Conservation (phyloP, 2,113 vertebrate genomes). For the Periophthalmus modestus region DNA sequence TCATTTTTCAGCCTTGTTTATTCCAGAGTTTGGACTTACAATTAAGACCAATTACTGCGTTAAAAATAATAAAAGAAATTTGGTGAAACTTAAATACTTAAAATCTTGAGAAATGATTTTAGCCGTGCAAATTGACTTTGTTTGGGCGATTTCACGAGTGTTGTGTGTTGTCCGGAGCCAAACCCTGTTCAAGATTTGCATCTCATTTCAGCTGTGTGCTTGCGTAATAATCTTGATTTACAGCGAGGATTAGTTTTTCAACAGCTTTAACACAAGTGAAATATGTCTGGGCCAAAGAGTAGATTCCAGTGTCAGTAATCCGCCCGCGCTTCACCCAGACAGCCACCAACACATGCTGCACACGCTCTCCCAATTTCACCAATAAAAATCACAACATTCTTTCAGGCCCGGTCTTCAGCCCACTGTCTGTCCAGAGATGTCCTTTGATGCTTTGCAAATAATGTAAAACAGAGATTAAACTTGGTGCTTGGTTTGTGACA, state of each 20-base stretch:
- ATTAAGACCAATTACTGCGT: slow-evolving; percentile 83
- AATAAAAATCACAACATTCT: slow-evolving; percentile 57
- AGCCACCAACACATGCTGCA: slow-evolving; percentile 35
- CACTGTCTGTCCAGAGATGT: slow-evolving; percentile 20
- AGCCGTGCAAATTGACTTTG: slow-evolving; percentile 75
- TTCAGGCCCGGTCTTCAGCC: slow-evolving; percentile 27
- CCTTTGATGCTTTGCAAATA: slow-evolving; percentile 7
- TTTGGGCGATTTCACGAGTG: slow-evolving; percentile 69
- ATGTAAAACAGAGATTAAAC: neutral
- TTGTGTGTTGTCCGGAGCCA: slow-evolving; percentile 59
- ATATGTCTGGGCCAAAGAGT: slow-evolving; percentile 63
- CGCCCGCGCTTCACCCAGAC: slow-evolving; percentile 12
- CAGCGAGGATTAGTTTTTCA: slow-evolving; percentile 71
- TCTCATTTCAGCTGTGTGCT: slow-evolving; percentile 67
- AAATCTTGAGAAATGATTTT: slow-evolving; percentile 76
- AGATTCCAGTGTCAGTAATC: slow-evolving; percentile 61
- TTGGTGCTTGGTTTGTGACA: neutral
- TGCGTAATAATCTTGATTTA: slow-evolving; percentile 72
- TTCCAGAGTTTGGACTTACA: slow-evolving; percentile 81
- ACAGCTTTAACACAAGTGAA: slow-evolving; percentile 60
- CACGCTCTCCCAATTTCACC: slow-evolving; percentile 59
- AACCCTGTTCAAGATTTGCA: slow-evolving; percentile 65
- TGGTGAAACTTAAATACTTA: slow-evolving; percentile 80
- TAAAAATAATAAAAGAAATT: slow-evolving; percentile 84
- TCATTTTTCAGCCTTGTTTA: slow-evolving; percentile 80